Base-by-base conservation (phyloP, 2,888 invertebrate species). In the Lasioglossum pauxillum region DNA sequence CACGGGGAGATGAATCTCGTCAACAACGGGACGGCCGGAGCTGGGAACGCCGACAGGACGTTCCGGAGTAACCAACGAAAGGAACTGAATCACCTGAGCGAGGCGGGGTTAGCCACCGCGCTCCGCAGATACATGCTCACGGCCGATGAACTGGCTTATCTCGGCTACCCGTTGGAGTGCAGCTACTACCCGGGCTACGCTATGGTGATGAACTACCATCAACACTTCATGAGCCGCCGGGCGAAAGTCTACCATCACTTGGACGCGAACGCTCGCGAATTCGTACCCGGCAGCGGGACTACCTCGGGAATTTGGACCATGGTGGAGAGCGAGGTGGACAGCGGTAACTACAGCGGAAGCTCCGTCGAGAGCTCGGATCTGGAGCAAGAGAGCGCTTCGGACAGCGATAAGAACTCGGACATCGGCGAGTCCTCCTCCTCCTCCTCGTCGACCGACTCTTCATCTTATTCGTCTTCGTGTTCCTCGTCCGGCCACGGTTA, bases 111-210 rank as follows among this genome's bases (percentile, higher is more conserved):
- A 91, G 96, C 95, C 72, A 95, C 95, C 75, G 96, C 96, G 71
- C 95, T 98, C 75, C 96, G 96, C 1, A 96, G 96, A 81, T 97
- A 97, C 94, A 93, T 97, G 35, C 95, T 98, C 75, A 96, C 96
- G 41, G 96, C 96, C 12, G 96, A 97, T 89, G 96, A 97, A 84
- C 95, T 98, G 95, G 96, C 96, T 90, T 96, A 96, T 19, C 96
- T 97, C 88, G 98, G 98, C 1, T 98, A 97, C 93, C 98, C 98
- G 0, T 95, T 97, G 12, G 97, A 97, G 91, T 96, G 97, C 87
- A 96, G 96, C 75, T 94, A 96, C 16, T 96, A 96, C 88, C 96
- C 97, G 3, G 96, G 96, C 0, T 82, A 67, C 73, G 84, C 84
- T 0, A 80, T 82, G 1, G 86, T 89, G 3, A 57, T 88, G 1